Percentiles rank a stretch among this genome's conserved stretches.
These are phyloP conservation scores for Saccostrea echinata DNA, from an alignment of 1,140 invertebrate species.

Conservation along the genomic window DNA sequence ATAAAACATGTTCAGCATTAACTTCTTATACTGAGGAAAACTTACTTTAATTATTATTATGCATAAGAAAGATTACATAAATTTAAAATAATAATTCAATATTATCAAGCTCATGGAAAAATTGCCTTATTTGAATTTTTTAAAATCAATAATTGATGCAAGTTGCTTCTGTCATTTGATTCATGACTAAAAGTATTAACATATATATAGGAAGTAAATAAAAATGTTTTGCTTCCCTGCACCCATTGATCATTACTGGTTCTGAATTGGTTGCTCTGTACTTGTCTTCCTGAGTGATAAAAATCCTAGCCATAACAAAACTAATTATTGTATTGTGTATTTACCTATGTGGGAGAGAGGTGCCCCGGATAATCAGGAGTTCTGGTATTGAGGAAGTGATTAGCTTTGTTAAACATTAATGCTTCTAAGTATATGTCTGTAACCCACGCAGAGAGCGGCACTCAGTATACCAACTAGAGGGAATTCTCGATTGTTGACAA, in stretches of 20 bases:
- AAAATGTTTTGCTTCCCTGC: neutral
- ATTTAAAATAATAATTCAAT: too few species aligned
- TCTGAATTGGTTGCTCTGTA: neutral
- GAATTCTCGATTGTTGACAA: constrained; percentile 20
- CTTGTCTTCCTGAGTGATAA: neutral
- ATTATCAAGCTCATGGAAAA: too few species aligned
- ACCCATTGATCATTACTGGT: neutral
- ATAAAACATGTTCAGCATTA: too few species aligned
- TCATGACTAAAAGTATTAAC: too few species aligned
- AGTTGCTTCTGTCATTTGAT: too few species aligned
- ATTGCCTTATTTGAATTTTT: too few species aligned
- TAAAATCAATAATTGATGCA: too few species aligned
- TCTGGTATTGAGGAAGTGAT: constrained; percentile 30
- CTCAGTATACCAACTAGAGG: neutral
- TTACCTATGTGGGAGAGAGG: constrained; percentile 1
- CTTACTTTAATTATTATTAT: too few species aligned
- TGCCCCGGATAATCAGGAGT: neutral
- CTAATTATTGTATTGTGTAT: constrained; percentile 31
- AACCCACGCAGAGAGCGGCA: neutral
- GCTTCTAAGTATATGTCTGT: neutral
- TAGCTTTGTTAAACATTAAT: constrained; percentile 23
- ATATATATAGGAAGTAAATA: too few species aligned
- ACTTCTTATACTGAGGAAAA: too few species aligned
- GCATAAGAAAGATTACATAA: too few species aligned
- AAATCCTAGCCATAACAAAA: neutral